These are phyloP conservation scores for Sycophaga agraensis DNA, from an alignment of 1,140 invertebrate species.

Conservation along the genomic window DNA sequence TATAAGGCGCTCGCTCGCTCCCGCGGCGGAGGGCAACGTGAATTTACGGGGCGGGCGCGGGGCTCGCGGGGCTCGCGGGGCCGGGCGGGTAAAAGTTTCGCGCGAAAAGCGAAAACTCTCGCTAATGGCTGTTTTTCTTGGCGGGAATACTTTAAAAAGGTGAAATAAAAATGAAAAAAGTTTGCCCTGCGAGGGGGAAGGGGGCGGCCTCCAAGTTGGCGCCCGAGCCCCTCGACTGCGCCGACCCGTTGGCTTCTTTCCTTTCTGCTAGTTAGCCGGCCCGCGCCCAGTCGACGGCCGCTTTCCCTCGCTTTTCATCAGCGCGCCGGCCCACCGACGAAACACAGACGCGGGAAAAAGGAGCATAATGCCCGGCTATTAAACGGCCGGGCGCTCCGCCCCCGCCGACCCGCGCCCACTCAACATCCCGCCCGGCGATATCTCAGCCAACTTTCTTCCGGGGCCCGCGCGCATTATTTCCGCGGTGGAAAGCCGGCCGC, in stretches of 20 bases:
- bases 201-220: background rate
- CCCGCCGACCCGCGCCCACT: too few species aligned
- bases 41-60: conserved; percentile 44
- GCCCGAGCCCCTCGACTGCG: background rate
- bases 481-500: too few species aligned
- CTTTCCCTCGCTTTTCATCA: too few species aligned
- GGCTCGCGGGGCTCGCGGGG: background rate
- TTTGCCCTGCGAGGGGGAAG: conserved; percentile 36
- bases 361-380: too few species aligned
- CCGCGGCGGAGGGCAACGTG: conserved; percentile 23
- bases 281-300: background rate
- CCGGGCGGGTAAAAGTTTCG: conserved; percentile 49
- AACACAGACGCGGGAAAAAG: too few species aligned
- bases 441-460: too few species aligned
- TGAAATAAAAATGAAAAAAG: conserved; percentile 55
- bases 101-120: conserved; percentile 57
- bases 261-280: background rate
- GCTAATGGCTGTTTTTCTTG: conserved; percentile 59
- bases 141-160: conserved; percentile 53
- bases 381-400: too few species aligned
- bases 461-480: too few species aligned
- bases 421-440: too few species aligned
- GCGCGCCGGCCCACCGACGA: too few species aligned
- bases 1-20: conserved; percentile 9
- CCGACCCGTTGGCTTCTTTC: background rate